phyloP scores from a whole-genome alignment of 2,797 vertebrate genomes.

The Enteromius mattozi region DNA sequence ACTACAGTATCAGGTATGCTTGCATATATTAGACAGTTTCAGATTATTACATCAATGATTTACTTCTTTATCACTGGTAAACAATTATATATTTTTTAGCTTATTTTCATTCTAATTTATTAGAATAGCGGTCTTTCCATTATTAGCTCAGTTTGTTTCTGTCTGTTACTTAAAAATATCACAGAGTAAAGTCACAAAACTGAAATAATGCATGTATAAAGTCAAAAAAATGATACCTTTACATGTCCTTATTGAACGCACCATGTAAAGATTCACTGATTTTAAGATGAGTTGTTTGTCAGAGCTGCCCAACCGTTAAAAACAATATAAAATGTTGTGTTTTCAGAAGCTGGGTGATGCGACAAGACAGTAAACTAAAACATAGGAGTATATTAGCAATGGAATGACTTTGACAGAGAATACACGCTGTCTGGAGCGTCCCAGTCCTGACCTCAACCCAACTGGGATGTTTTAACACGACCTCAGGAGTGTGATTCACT shows the following conservation, averaged over 20 bases:
- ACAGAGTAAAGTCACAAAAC: not conserved
- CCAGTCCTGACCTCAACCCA: constrained; percentile 1
- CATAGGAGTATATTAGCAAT: not conserved
- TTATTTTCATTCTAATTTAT: not conserved
- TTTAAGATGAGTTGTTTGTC: not conserved
- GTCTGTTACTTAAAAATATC: not conserved
- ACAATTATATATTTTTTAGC: not conserved
- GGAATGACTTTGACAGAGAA: not conserved
- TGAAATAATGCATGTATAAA: not conserved
- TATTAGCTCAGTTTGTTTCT: not conserved
- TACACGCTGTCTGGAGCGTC: not conserved
- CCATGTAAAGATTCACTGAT: not conserved
- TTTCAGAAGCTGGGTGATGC: not conserved
- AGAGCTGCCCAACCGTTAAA: not conserved
- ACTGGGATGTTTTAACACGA: not conserved
- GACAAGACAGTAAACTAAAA: not conserved
- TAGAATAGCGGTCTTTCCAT: not conserved
- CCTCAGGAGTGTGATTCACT: not conserved
- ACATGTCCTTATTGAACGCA: too few relatives aligned
- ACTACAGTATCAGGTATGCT: not conserved
- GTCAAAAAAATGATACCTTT: not conserved
- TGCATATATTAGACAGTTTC: not conserved
- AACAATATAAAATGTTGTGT: not conserved
- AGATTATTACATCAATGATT: not conserved
- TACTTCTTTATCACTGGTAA: not conserved